A percentile compares a stretch with the other conserved stretches of the same genome.
phyloP scores from a whole-genome alignment of 2,888 invertebrate species.

The Cryptus viduatorius region DNA sequence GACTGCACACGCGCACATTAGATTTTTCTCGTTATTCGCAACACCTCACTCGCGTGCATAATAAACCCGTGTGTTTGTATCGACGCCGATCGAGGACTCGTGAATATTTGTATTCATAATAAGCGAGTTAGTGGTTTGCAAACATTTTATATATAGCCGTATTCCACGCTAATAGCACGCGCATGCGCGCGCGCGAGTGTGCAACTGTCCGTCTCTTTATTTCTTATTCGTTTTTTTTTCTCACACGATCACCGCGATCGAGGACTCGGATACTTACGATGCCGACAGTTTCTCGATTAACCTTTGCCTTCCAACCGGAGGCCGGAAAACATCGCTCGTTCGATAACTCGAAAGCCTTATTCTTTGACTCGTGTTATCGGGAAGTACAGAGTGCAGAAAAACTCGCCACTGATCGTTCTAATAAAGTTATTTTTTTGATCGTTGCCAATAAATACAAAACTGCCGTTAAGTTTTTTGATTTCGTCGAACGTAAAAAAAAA shows the following conservation, averaged over 20 bases:
- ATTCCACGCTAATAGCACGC: conserved; percentile 31
- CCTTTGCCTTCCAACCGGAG: conserved; percentile 67
- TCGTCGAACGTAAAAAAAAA: not conserved
- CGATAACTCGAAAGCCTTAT: conserved; percentile 28
- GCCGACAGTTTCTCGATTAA: conserved; percentile 70
- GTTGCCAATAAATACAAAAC: too few relatives aligned
- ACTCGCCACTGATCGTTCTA: too few relatives aligned
- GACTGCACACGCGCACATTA: not conserved
- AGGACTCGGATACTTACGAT: conserved; percentile 67
- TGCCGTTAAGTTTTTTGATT: too few relatives aligned
- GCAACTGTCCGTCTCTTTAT: conserved; percentile 23
- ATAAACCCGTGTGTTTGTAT: conserved; percentile 6
- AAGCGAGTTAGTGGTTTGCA: conserved; percentile 27
- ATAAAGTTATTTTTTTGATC: too few relatives aligned
- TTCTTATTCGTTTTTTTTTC: conserved; percentile 40
- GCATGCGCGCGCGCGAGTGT: conserved; percentile 11
- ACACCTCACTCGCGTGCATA: conserved; percentile 18
- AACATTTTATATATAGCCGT: conserved; percentile 10
- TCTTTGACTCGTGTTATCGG: conserved; percentile 32
- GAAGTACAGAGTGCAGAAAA: not conserved
- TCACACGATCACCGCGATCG: conserved; percentile 52
- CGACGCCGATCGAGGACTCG: conserved; percentile 53
- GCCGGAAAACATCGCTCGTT: conserved; percentile 68
- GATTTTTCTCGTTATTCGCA: conserved; percentile 44
- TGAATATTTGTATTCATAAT: conserved; percentile 61